Evolutionary conservation across 2,113 vertebrate species (phyloP), one percentile per base, ranked within the genome.

Genomic region (Manacus vitellinus): DNA sequence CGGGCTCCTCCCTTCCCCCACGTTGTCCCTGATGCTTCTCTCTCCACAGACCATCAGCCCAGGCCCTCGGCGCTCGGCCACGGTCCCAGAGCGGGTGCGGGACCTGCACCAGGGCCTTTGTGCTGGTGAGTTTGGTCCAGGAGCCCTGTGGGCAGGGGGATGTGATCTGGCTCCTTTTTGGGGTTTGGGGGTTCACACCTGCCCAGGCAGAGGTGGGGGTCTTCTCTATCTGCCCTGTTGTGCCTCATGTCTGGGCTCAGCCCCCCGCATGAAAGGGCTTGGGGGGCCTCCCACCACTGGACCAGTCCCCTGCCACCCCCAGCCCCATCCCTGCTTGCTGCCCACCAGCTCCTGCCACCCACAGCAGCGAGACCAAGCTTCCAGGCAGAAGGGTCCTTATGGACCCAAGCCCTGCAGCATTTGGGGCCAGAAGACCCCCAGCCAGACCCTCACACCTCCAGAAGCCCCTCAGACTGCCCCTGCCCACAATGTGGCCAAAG

Each of bases 181-280:
- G 28, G 35, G 9, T 6, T 2, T 0, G 0, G 9, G 75, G 44
- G 30, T 55, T 82, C 33, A 7, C 27, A 30, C 5, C 22, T 68
- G 58, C 22, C 18, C 23, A 21, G 72, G 74, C 35, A 44, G 68
- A 58, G 47, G 8, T 61, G 31, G 37, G 31, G 21, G 9, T 33
- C 23, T n/a, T 31, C 58, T 44, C 35, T 37, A 4, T 6, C n/a
- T 2, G 1, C n/a, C 61, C 2, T 0, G n/a, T 27, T 2, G 0
- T 41, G 12, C 56, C 76, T 66, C 1, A 0, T 2, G 4, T 27
- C 16, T 3, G 72, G 14, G 43, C 54, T 65, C 59, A 31, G 61
- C 15, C 37, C 35, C 58, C 25, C 9, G 6, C 5, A 0, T 12
- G 18, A 23, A 44, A 54, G 37, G 52, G 10, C 31, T 44, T 65